Evolutionary conservation across 2,888 invertebrate genomes (phyloP).

Genomic region (Cyrtodaria siliqua): DNA sequence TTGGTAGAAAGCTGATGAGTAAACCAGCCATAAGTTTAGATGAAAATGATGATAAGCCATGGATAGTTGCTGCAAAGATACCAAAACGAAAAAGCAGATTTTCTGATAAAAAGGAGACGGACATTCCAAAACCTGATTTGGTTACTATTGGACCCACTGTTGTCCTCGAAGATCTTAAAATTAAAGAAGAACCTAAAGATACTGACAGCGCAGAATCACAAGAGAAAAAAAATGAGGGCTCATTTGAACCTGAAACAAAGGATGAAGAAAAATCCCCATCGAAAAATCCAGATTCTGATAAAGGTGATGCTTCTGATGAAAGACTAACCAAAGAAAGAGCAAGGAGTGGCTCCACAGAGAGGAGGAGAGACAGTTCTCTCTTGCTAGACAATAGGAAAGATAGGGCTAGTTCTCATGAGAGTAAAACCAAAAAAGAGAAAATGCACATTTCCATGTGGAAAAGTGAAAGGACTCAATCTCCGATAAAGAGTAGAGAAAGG

Average conservation of each 20-base stretch:
- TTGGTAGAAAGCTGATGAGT: slow-evolving; percentile 51
- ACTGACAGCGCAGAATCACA: background rate
- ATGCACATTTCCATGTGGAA: too few relatives aligned
- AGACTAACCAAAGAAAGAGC: slow-evolving; percentile 6
- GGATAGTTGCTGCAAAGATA: background rate
- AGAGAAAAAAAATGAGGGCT: background rate
- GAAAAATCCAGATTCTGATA: background rate
- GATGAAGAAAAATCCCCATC: background rate
- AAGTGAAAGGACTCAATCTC: slow-evolving; percentile 5
- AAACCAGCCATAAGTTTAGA: slow-evolving; percentile 51
- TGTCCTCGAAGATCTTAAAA: background rate
- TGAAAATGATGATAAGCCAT: slow-evolving; percentile 43
- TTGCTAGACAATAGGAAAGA: too few relatives aligned
- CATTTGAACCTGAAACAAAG: slow-evolving; percentile 31
- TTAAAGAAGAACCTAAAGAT: background rate
- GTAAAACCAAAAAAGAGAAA: too few relatives aligned
- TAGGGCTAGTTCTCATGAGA: too few relatives aligned
- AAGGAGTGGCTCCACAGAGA: background rate
- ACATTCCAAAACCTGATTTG: too few relatives aligned
- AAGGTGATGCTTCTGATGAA: background rate
- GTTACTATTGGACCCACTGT: background rate
- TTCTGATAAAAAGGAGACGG: slow-evolving; percentile 9
- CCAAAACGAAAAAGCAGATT: slow-evolving; percentile 35
- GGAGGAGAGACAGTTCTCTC: too few relatives aligned
- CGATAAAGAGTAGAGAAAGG: background rate